Percentiles rank a stretch among this genome's conserved stretches.
These are phyloP conservation scores for Callaeas wilsoni DNA, from an alignment of 2,113 vertebrate species.

Conservation along the genomic window DNA sequence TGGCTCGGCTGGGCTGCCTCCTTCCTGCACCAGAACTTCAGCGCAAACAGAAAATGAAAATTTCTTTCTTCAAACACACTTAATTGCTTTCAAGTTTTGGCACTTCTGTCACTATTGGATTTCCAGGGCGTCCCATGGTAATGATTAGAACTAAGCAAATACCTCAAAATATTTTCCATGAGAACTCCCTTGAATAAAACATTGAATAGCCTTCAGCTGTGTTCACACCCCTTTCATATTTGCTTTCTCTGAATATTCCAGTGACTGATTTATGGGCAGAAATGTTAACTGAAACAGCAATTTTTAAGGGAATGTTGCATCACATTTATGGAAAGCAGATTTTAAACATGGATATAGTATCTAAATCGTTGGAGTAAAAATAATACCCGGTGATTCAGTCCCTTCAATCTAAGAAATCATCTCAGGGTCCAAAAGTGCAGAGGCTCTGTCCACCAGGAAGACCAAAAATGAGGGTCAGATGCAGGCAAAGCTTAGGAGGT, in stretches of 20 bases:
- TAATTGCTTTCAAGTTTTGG: constrained; percentile 62
- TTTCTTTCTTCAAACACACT: constrained; percentile 37
- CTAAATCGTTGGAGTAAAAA: background rate
- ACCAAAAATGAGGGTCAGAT: background rate
- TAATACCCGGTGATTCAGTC: background rate
- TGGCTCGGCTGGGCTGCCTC: background rate
- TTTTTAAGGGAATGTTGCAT: constrained; percentile 34
- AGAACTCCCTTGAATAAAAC: constrained; percentile 60
- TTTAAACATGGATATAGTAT: background rate
- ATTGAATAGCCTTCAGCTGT: constrained; percentile 63
- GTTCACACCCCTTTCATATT: constrained; percentile 64
- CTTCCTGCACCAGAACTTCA: constrained; percentile 36
- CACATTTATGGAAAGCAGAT: constrained; percentile 38
- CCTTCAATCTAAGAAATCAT: background rate
- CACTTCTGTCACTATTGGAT: constrained; percentile 49
- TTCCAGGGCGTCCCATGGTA: constrained; percentile 50
- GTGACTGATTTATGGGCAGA: constrained; percentile 62
- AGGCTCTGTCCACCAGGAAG: background rate
- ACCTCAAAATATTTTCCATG: constrained; percentile 63
- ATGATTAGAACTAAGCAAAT: constrained; percentile 64
- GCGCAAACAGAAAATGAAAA: background rate
- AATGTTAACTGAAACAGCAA: constrained; percentile 49
- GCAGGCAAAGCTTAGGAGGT: background rate
- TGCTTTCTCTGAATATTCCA: constrained; percentile 64
- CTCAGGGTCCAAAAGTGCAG: background rate